Base-by-base conservation (phyloP, 2,113 vertebrate species). In the Anguilla rostrata region DNA sequence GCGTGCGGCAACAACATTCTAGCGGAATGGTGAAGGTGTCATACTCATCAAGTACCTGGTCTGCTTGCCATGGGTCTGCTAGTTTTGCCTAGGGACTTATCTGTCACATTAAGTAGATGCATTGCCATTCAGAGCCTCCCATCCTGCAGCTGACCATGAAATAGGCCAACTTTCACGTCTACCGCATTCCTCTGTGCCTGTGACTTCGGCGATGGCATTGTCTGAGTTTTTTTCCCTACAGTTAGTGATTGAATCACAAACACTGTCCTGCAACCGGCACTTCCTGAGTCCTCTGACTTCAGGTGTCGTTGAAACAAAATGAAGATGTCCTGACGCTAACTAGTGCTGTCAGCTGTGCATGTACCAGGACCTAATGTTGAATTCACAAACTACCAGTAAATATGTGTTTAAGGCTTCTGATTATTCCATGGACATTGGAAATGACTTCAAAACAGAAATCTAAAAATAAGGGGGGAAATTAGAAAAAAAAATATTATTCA, bases 121-220 rank as follows among this genome's bases (percentile, higher is more conserved):
- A 92, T 95, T 95, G 95, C 94, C 95, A 95, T 94, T 96, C 94
- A 95, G 91, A 93, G 93, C 93, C 92, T 93, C 87, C 91, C 88
- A 87, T 86, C 86, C 89, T 93, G 89, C 92, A 93, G 92, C 94
- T 95, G 94, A 94, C 95, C 94, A 93, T 94, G 94, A 96, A 96
- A 96, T 96, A 95, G 95, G 94, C 95, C 95, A 96, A 95, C 94
- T 94, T 95, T 95, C 92, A 95, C 94, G 94, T 95, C 94, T 94
- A 94, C 92, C 91, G 94, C 92, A 93, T 92, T 92, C 92, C 88
- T 93, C 91, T 89, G 90, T 88, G 92, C 95, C 93, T 90, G 89
- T 87, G 88, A 88, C 91, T 94, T 92, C 91, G 91, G 91, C 89
- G 91, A 93, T 95, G 92, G 91, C 92, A 93, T 91, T 90, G 90